These are phyloP conservation scores for Dromius quadrimaculatus DNA, from an alignment of 2,888 invertebrate species.

Conservation along the genomic window DNA sequence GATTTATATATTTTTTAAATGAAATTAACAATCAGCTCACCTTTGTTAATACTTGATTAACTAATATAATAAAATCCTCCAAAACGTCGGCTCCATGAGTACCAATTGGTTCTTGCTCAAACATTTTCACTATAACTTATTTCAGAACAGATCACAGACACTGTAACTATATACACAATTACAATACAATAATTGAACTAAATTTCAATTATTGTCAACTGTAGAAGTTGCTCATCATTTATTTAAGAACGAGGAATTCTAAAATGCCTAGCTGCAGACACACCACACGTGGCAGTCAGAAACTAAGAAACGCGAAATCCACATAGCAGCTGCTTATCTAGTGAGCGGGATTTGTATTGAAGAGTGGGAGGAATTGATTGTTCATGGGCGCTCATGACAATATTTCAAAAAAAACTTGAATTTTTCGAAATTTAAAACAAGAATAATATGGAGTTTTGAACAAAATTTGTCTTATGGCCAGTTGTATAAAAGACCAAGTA, in stretches of 20 bases:
- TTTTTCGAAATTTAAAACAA: too few relatives aligned
- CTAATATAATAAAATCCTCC: conserved; percentile 79
- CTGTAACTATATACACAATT: conserved; percentile 31
- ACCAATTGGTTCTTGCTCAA: conserved; percentile 75
- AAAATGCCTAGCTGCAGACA: background rate
- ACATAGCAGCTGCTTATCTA: conserved; percentile 17
- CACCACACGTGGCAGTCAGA: conserved; percentile 1
- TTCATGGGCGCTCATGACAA: conserved; percentile 37
- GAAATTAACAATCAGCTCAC: conserved; percentile 70
- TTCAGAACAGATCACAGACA: conserved; percentile 38
- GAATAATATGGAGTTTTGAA: too few relatives aligned
- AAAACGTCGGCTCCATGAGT: conserved; percentile 77
- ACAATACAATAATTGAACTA: conserved; percentile 35
- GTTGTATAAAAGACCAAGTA: too few relatives aligned
- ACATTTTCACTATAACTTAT: conserved; percentile 67
- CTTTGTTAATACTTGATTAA: conserved; percentile 73
- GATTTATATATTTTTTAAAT: background rate
- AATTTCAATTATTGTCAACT: conserved; percentile 38
- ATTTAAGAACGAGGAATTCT: background rate
- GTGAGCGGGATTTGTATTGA: background rate
- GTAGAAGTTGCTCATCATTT: background rate
- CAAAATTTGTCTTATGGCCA: too few relatives aligned
- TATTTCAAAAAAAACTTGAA: too few relatives aligned
- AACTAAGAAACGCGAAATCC: conserved; percentile 24
- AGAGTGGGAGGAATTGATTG: conserved; percentile 16